A percentile compares a stretch with the other conserved stretches of the same genome.
Evolutionary conservation across 2,888 invertebrate genomes (phyloP).

Genomic region (Acronicta alni): DNA sequence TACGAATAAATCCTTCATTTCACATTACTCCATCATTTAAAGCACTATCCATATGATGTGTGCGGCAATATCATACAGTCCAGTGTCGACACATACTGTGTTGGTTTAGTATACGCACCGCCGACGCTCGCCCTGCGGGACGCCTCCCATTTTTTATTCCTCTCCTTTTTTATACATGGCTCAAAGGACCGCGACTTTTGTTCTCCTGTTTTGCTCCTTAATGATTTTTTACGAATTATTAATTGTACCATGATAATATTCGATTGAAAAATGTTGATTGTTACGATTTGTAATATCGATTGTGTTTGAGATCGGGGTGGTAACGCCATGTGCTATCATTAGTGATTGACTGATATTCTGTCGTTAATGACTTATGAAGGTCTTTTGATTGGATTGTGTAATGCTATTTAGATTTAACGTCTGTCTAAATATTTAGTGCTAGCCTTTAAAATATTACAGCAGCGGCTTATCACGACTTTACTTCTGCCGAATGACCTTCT

Average conservation of each 20-base stretch:
- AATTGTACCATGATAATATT: constrained; percentile 84
- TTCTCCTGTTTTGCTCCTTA: constrained; percentile 86
- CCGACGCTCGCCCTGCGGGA: constrained; percentile 76
- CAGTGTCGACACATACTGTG: constrained; percentile 82
- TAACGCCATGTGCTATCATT: constrained; percentile 59
- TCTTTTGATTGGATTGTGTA: constrained; percentile 37
- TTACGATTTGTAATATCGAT: constrained; percentile 71
- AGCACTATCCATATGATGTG: constrained; percentile 44
- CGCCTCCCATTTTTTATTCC: constrained; percentile 69
- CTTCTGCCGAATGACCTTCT: constrained; percentile 20
- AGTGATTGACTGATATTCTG: constrained; percentile 54
- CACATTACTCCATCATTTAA: constrained; percentile 38
- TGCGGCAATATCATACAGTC: constrained; percentile 66
- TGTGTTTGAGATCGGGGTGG: constrained; percentile 61
- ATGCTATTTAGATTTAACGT: constrained; percentile 31
- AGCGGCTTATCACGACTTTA: constrained; percentile 26
- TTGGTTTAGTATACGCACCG: constrained; percentile 78
- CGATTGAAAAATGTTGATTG: constrained; percentile 85
- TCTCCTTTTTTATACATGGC: constrained; percentile 76
- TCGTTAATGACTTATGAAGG: constrained; percentile 50
- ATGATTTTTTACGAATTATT: constrained; percentile 89
- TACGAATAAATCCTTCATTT: constrained; percentile 28
- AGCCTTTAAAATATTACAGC: constrained; percentile 18
- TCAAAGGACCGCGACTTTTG: constrained; percentile 88
- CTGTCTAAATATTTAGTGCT: constrained; percentile 17